Percentiles rank a stretch among this genome's conserved stretches.
Conservation (phyloP, 2,888 invertebrate species). For the Xanthia icteritia region DNA sequence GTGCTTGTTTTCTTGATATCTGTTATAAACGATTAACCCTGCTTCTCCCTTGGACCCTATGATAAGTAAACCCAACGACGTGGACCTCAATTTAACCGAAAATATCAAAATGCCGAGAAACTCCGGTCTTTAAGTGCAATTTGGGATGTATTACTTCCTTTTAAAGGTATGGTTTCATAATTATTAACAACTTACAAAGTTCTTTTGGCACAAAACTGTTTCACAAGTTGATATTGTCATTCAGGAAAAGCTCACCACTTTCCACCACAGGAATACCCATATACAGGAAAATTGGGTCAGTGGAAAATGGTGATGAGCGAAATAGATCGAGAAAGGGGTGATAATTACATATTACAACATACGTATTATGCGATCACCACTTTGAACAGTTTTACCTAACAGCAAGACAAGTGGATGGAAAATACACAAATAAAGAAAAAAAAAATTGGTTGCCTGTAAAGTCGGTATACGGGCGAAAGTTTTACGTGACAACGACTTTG, state of each 20-base stretch:
- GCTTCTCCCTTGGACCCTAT: neutral
- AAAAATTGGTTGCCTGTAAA: too few species aligned
- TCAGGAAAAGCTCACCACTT: neutral
- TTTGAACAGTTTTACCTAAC: conserved; percentile 1
- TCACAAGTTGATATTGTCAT: neutral
- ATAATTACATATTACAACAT: conserved; percentile 5
- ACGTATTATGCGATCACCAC: neutral
- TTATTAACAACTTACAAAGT: conserved; percentile 1
- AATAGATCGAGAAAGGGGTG: neutral
- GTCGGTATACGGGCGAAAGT: too few species aligned
- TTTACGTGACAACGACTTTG: too few species aligned
- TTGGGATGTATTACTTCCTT: conserved; percentile 1
- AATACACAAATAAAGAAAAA: too few species aligned
- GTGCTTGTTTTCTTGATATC: too few species aligned
- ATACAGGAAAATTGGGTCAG: neutral
- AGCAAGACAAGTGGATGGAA: too few species aligned
- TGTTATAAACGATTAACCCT: neutral
- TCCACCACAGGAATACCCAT: too few species aligned
- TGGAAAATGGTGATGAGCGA: neutral
- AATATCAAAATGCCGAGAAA: neutral
- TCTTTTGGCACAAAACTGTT: neutral
- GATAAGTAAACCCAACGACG: neutral
- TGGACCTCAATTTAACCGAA: neutral
- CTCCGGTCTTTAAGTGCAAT: neutral
- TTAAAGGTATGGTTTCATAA: neutral